Percentiles rank a stretch among this genome's conserved stretches.
phyloP scores from a whole-genome alignment of 1,140 invertebrate species.

The Eriocheir sinensis region DNA sequence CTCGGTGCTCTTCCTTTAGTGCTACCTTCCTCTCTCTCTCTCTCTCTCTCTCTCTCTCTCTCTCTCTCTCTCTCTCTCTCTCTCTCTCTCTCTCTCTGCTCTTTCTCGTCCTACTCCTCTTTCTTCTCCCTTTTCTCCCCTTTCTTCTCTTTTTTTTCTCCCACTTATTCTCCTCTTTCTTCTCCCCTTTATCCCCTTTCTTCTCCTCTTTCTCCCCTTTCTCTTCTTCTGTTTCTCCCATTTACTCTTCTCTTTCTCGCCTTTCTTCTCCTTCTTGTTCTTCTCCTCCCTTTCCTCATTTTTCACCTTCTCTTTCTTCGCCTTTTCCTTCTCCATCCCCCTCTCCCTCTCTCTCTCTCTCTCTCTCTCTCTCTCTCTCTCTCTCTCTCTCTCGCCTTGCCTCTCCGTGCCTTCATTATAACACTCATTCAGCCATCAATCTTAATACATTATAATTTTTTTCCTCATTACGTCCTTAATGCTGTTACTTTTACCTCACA shows the following conservation, averaged over 20 bases:
- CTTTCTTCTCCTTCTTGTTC: not conserved
- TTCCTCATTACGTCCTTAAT: not conserved
- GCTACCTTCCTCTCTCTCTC: too few species aligned
- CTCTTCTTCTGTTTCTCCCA: not conserved
- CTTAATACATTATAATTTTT: not conserved
- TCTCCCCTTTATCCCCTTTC: not conserved
- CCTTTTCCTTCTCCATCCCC: too few species aligned
- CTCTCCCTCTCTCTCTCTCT: slow-evolving; percentile 10
- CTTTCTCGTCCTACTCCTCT: not conserved
- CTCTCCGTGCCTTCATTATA: not conserved
- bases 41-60: not conserved
- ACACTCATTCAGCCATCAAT: not conserved
- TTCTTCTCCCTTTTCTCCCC: not conserved
- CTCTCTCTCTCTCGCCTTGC: not conserved
- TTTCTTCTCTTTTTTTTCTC: not conserved
- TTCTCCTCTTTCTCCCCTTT: not conserved
- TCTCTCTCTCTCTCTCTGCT: not conserved
- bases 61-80: not conserved
- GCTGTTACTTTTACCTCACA: slow-evolving; percentile 1
- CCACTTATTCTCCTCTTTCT: not conserved
- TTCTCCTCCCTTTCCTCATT: not conserved
- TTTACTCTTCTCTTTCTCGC: not conserved
- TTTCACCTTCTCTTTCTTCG: slow-evolving; percentile 9
- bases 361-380: slow-evolving; percentile 14
- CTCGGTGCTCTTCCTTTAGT: too few species aligned